Evolutionary conservation across 1,140 invertebrate genomes (phyloP), one percentile per base, ranked within the genome.

Genomic region (Homalodisca vitripennis): DNA sequence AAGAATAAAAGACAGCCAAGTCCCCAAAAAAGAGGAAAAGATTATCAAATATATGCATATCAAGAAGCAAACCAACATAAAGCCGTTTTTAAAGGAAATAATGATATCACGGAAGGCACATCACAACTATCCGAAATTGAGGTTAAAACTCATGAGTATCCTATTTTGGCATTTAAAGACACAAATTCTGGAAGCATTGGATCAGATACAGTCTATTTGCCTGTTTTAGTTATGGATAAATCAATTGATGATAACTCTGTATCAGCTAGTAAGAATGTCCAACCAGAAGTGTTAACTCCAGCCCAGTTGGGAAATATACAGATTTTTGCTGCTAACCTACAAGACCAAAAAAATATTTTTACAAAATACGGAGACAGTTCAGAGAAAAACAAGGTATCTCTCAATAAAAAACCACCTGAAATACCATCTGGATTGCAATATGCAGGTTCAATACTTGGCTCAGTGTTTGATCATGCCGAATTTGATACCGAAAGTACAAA

Each of bases 101-200:
- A 27, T 26, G n/a, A 51, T 20, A 51, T 12, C n/a, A 51, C 17
- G 14, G 26, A 10, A 6, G 24, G n/a, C 2, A 60, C 14, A 6
- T 29, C 22, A 3, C 26, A 6, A 13, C 14, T 13, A 12, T 26
- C 14, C 3, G 55, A 60, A 60, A 30, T 60, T 27, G 55, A 60
- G n/a, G 3, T 60, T 2, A 26, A 26, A 60, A 60, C 2, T 10
- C 14, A 14, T 27, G 55, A 60, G 10, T 60, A 60, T 60, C 55
- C 55, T 3, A 3, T 60, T 27, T 60, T 60, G 29, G 55, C 55
- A 22, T 60, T 60, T 30, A 60, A 60, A 51, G 48, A 51, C 22
- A 51, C 17, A 22, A 60, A 53, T 53, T 6, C 26, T 41, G 34
- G 34, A 17, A 41, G 17, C 6, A 17, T 6, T 10, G 17, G 17